phyloP scores from a whole-genome alignment of 2,113 vertebrate genomes.

The Chloropsis hardwickii region DNA sequence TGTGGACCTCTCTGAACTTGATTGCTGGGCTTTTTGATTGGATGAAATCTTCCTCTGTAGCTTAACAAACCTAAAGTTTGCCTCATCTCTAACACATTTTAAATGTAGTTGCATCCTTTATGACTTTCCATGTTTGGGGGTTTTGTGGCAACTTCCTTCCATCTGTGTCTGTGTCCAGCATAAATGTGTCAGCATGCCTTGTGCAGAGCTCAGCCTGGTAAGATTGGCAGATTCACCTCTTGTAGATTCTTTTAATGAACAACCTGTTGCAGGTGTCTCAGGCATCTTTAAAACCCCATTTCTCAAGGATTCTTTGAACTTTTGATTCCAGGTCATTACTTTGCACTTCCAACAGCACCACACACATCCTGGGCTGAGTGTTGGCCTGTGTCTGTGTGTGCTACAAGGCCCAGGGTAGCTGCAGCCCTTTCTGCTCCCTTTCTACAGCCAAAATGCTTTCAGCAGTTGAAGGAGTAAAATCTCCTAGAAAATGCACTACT shows the following conservation, averaged over 20 bases:
- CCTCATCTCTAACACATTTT: not conserved
- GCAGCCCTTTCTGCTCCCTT: not conserved
- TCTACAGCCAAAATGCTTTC: not conserved
- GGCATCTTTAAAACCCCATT: not conserved
- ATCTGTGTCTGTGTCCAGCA: not conserved
- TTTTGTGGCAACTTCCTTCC: not conserved
- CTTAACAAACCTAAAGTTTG: not conserved
- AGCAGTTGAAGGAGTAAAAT: not conserved
- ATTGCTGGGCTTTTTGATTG: not conserved
- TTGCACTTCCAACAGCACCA: not conserved
- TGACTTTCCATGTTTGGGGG: rapidly evolving
- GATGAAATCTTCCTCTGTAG: not conserved
- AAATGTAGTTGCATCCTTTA: not conserved
- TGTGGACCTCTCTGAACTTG: not conserved
- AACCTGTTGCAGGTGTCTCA: not conserved
- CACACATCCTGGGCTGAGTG: rapidly evolving
- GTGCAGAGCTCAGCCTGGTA: not conserved
- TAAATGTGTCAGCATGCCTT: not conserved
- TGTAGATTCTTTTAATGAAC: not conserved
- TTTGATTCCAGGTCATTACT: not conserved
- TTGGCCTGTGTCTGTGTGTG: rapidly evolving
- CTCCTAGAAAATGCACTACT: not conserved
- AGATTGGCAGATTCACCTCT: not conserved
- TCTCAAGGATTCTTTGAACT: not conserved
- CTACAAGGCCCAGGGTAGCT: not conserved